Base-by-base conservation (phyloP, 2,113 vertebrate genomes). In the Oreochromis spilurus region DNA sequence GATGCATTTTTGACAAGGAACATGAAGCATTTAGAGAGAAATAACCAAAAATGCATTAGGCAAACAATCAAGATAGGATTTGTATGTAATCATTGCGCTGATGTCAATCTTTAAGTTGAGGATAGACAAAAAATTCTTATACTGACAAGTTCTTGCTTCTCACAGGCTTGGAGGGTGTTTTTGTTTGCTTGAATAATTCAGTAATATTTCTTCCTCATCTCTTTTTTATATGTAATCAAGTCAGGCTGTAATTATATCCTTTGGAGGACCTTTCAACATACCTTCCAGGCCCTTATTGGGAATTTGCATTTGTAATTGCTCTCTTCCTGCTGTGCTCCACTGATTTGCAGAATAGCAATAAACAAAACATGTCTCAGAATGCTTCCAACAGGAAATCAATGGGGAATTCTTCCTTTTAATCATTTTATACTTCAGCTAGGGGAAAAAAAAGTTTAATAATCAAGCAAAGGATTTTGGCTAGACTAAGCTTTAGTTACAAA, bases 291-390 rank as follows among this genome's bases (percentile, higher is more conserved):
- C 91, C 91, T 94, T 92, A 91, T 84, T 87, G 82, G 62, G 81
- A 92, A 96, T 95, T 92, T 93, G 93, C 94, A 95, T 95, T 94
- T 93, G 83, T 95, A 95, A 95, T 94, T 93, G 89, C 91, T 90
- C 91, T 87, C 89, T 85, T 75, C 88, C 86, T 75, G 84, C 86
- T 79, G 85, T 72, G 92, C 90, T 93, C 78, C 70, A 11, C 85
- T 92, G 91, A 87, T 94, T 95, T 88, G 84, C 85, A 83, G 85
- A 94, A 86, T 58, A 60, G 90, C 88, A 92, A 95, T 94, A 95
- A 94, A 94, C 94, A 92, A 91, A 95, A 93, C 90, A 89, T 89
- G 93, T 93, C 89, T 91, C 70, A 38, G 12, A 88, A 90, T 80
- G 83, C 67, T 81, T 92, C 84, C 84, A 86, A 84, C 78, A 48